These are phyloP conservation scores for Hydrocynus forskahlii DNA, from an alignment of 2,797 vertebrate genomes.

Conservation along the genomic window DNA sequence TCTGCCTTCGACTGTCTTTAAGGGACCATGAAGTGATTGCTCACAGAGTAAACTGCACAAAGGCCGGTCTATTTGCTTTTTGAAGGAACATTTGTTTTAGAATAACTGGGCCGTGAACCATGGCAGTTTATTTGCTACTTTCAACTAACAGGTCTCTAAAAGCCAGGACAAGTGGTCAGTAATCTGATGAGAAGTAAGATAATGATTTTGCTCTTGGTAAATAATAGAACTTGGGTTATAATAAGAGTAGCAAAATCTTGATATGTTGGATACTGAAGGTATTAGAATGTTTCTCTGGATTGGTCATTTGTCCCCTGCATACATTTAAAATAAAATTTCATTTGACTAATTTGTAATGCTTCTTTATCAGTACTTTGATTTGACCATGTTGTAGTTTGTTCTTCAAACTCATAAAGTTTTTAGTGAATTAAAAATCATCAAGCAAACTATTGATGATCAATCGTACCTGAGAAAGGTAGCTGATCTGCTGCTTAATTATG, in stretches of 20 bases:
- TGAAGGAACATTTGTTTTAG: background rate
- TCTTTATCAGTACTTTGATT: no score
- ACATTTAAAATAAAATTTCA: no score
- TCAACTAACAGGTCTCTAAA: background rate
- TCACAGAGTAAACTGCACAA: slow-evolving; percentile 12
- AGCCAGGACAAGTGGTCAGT: background rate
- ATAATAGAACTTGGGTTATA: background rate
- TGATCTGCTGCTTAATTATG: no score
- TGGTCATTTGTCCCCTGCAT: no score
- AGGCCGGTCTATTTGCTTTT: background rate
- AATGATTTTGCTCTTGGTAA: background rate
- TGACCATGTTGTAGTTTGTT: no score
- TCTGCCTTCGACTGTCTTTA: slow-evolving; percentile 32
- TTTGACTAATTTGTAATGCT: no score
- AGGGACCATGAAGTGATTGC: slow-evolving; percentile 37
- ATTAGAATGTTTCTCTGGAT: no score
- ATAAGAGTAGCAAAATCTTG: background rate
- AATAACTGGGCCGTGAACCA: background rate
- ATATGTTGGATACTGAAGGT: background rate
- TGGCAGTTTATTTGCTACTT: background rate
- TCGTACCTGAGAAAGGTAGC: no score
- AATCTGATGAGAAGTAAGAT: background rate
- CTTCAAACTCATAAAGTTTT: no score
- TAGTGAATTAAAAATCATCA: no score
- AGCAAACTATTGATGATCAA: no score